Percentiles rank a stretch among this genome's conserved stretches.
These are phyloP conservation scores for Andrena bucephala DNA, from an alignment of 2,888 invertebrate species.

Conservation along the genomic window DNA sequence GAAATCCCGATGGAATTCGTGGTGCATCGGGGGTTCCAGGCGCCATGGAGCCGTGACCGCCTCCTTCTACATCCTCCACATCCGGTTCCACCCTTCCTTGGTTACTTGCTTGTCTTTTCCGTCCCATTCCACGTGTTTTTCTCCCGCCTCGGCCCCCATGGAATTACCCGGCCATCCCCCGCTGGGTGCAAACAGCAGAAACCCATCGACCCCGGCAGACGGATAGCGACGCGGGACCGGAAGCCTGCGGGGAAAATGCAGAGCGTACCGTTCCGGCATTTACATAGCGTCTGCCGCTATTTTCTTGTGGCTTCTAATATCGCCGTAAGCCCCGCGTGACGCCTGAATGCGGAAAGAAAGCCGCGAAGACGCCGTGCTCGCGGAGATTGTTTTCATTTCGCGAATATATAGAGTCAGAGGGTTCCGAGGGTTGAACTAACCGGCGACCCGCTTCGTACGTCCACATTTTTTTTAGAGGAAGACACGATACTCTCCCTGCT, in stretches of 20 bases:
- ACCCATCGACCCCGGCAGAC: constrained; percentile 7
- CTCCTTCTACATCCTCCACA: constrained; percentile 18
- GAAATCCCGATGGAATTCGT: constrained; percentile 12
- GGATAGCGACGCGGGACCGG: background rate
- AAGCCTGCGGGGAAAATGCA: constrained; percentile 24
- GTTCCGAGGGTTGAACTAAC: too few species aligned
- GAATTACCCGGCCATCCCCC: constrained; percentile 26
- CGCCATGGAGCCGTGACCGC: constrained; percentile 61
- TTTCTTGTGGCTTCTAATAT: constrained; percentile 34
- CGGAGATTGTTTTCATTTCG: constrained; percentile 5
- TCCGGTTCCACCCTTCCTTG: constrained; percentile 7
- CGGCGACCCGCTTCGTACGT: too few species aligned
- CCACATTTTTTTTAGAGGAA: background rate
- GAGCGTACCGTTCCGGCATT: constrained; percentile 23
- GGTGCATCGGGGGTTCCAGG: constrained; percentile 48
- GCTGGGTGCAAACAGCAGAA: constrained; percentile 32
- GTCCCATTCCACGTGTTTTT: background rate
- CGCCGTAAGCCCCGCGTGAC: background rate
- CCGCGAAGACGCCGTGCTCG: constrained; percentile 19
- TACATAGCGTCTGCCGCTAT: constrained; percentile 27
- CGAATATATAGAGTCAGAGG: too few species aligned
- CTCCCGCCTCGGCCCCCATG: background rate
- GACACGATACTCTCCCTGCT: background rate
- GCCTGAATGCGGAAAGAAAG: constrained; percentile 1
- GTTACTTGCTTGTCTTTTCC: background rate